Conservation (phyloP, 2,888 invertebrate genomes). For the Perizoma affinitatum region DNA sequence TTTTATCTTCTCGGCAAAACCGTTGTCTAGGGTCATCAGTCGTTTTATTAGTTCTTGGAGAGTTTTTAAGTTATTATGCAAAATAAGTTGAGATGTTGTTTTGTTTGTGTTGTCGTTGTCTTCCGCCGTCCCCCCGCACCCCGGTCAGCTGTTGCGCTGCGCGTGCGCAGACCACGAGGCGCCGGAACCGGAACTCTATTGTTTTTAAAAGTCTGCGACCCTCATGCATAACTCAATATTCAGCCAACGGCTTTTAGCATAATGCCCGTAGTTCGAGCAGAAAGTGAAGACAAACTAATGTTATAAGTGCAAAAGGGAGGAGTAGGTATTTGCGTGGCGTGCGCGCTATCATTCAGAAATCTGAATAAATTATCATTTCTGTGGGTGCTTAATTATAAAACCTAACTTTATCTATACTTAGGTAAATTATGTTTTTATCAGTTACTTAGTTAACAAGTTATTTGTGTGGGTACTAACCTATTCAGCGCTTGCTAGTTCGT, state of each 20-base stretch:
- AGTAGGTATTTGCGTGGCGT: neutral
- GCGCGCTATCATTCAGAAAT: neutral
- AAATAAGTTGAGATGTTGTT: neutral
- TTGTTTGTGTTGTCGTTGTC: neutral
- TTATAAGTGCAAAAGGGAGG: too few species aligned
- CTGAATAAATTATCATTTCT: conserved; percentile 2
- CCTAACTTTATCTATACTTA: neutral
- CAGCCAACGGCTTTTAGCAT: neutral
- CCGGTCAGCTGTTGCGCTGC: conserved; percentile 32
- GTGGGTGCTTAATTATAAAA: conserved; percentile 19
- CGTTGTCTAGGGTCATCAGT: too few species aligned
- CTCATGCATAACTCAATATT: conserved; percentile 13
- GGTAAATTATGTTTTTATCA: neutral
- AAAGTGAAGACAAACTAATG: too few species aligned
- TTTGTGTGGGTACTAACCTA: conserved; percentile 9
- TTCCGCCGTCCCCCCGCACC: neutral
- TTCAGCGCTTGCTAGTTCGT: neutral
- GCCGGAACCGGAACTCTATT: conserved; percentile 48
- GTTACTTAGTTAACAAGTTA: neutral
- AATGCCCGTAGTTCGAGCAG: neutral
- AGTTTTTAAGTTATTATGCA: too few species aligned
- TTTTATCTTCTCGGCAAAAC: too few species aligned
- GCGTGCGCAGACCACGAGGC: conserved; percentile 54
- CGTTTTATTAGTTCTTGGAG: too few species aligned
- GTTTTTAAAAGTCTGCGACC: conserved; percentile 35